phyloP scores from a whole-genome alignment of 1,140 invertebrate genomes.

The Aphelenchoides fujianensis region DNA sequence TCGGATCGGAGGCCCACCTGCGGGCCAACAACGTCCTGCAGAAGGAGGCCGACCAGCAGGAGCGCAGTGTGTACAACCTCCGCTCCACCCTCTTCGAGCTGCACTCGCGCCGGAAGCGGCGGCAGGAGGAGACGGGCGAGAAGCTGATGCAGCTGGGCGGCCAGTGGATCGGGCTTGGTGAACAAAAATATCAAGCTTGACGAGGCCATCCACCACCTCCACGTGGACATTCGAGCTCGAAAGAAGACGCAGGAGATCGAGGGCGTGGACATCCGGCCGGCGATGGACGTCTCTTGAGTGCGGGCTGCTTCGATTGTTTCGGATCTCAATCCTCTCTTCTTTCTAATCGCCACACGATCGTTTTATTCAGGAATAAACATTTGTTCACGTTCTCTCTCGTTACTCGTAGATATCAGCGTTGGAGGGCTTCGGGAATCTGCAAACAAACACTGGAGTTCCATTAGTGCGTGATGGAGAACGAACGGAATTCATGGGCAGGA shows the following conservation, averaged over 20 bases:
- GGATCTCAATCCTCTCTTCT: no score
- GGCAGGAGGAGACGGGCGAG: slow-evolving; percentile 42
- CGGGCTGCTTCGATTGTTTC: not conserved
- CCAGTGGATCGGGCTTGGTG: slow-evolving; percentile 40
- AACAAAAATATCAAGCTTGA: slow-evolving; percentile 46
- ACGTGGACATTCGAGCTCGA: slow-evolving; percentile 9
- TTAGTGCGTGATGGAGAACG: no score
- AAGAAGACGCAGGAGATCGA: not conserved
- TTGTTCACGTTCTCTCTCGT: no score
- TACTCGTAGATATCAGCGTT: not conserved
- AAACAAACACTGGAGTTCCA: no score
- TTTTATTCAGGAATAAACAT: no score
- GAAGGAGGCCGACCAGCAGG: slow-evolving; percentile 18
- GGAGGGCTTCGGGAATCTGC: not conserved
- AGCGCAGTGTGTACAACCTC: slow-evolving; percentile 41
- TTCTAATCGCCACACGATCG: no score
- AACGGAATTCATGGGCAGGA: not conserved
- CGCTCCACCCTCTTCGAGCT: slow-evolving; percentile 47
- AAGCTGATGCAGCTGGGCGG: slow-evolving; percentile 32
- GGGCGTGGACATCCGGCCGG: not conserved
- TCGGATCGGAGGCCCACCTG: slow-evolving; percentile 31
- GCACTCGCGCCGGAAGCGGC: slow-evolving; percentile 43
- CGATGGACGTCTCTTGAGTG: not conserved
- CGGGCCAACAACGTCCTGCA: slow-evolving; percentile 32
- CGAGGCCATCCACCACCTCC: slow-evolving; percentile 20